phyloP scores from a whole-genome alignment of 1,140 invertebrate species.

The Scaptomyza pallida region DNA sequence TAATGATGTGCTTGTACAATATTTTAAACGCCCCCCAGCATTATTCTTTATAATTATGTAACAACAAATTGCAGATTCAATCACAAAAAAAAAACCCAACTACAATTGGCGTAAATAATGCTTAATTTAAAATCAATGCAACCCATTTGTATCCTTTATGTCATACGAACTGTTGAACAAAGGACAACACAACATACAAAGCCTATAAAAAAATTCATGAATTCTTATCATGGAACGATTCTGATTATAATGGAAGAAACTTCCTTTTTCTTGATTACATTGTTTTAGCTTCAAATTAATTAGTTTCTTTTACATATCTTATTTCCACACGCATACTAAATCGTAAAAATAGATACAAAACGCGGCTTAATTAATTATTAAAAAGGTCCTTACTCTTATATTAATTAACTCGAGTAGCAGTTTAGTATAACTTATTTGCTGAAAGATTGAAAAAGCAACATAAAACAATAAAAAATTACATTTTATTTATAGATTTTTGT shows the following conservation, averaged over 20 bases:
- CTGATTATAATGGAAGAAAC: too few species aligned
- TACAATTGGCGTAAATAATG: constrained; percentile 2
- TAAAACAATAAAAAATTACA: too few species aligned
- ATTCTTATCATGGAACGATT: too few species aligned
- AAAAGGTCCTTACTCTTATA: background rate
- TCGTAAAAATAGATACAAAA: too few species aligned
- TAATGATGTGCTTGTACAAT: constrained; percentile 44
- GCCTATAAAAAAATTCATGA: too few species aligned
- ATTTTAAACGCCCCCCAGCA: constrained; percentile 22
- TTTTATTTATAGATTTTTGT: background rate
- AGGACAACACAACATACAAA: background rate
- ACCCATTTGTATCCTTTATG: background rate
- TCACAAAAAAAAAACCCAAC: constrained; percentile 24
- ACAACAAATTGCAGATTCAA: constrained; percentile 44
- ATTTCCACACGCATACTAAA: too few species aligned
- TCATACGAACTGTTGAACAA: background rate
- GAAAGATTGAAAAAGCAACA: too few species aligned
- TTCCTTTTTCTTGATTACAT: too few species aligned
- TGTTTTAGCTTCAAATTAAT: too few species aligned
- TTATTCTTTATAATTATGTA: constrained; percentile 44
- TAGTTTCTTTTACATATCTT: too few species aligned
- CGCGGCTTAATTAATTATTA: background rate
- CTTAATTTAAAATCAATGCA: constrained; percentile 21
- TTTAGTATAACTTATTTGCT: background rate
- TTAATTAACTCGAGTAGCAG: background rate